These are phyloP conservation scores for Alexandromys fortis DNA, from an alignment of 2,113 vertebrate genomes.

Conservation along the genomic window DNA sequence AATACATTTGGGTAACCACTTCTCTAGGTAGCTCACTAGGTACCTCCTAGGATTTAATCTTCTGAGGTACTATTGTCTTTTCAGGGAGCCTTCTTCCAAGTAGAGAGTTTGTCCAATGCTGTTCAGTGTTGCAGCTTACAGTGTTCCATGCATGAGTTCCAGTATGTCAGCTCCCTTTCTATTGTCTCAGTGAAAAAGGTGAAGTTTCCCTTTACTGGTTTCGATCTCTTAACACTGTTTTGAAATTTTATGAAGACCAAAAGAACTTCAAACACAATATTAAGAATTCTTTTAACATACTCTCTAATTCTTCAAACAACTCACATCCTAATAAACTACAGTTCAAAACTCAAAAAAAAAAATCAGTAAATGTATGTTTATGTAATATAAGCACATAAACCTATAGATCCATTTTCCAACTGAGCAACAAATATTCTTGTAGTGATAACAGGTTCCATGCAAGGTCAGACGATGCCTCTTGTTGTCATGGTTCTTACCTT, in stretches of 20 bases:
- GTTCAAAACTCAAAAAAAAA: not conserved
- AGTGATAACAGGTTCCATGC: not conserved
- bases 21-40: not conserved
- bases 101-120: not conserved
- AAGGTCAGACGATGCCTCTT: not conserved
- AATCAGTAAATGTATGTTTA: constrained; percentile 2
- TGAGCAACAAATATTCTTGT: not conserved
- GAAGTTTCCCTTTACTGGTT: not conserved
- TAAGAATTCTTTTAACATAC: not conserved
- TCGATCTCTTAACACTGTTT: not conserved
- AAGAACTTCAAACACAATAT: not conserved
- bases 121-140: not conserved
- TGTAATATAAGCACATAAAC: not conserved
- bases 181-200: not conserved
- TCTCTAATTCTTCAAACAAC: not conserved
- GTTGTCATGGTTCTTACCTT: not conserved
- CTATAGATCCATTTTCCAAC: not conserved
- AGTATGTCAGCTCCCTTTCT: not conserved
- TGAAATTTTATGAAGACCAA: constrained; percentile 4
- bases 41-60: not conserved
- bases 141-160: not conserved
- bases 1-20: too few relatives aligned
- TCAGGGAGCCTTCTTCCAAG: not conserved
- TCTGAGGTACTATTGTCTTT: not conserved
- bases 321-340: not conserved